These are phyloP conservation scores for Hippolais icterina DNA, from an alignment of 2,113 vertebrate genomes.

Conservation along the genomic window DNA sequence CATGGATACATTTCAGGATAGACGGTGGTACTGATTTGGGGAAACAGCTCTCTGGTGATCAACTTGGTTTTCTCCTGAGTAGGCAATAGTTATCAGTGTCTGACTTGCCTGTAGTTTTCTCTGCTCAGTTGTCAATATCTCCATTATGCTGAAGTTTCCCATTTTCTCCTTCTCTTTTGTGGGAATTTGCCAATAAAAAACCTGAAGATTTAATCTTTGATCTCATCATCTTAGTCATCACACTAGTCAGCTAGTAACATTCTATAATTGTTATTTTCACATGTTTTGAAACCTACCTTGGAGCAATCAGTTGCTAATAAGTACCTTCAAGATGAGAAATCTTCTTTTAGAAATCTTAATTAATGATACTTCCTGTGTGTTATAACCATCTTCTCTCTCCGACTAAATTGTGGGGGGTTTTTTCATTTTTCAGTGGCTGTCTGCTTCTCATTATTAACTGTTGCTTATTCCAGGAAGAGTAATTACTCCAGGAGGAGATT, in stretches of 20 bases:
- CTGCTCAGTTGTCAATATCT: neutral
- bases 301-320: conserved; percentile 4
- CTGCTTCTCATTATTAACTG: conserved; percentile 19
- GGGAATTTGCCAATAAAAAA: neutral
- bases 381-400: neutral
- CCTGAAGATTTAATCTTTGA: neutral
- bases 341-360: conserved; percentile 32
- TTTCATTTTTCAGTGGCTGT: neutral
- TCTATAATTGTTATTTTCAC: neutral
- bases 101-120: neutral
- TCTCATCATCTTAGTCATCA: neutral
- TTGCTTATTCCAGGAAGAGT: neutral
- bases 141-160: neutral
- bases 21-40: neutral
- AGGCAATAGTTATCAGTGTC: neutral
- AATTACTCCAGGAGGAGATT: neutral
- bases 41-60: neutral
- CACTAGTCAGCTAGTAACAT: neutral
- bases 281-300: neutral
- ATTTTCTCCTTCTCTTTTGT: neutral
- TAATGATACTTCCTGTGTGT: neutral
- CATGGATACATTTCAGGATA: neutral
- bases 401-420: neutral
- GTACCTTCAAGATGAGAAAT: conserved; percentile 17
- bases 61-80: neutral